A percentile compares a stretch with the other conserved stretches of the same genome.
These are phyloP conservation scores for Pterophyllum scalare DNA, from an alignment of 2,113 vertebrate species.

Conservation along the genomic window DNA sequence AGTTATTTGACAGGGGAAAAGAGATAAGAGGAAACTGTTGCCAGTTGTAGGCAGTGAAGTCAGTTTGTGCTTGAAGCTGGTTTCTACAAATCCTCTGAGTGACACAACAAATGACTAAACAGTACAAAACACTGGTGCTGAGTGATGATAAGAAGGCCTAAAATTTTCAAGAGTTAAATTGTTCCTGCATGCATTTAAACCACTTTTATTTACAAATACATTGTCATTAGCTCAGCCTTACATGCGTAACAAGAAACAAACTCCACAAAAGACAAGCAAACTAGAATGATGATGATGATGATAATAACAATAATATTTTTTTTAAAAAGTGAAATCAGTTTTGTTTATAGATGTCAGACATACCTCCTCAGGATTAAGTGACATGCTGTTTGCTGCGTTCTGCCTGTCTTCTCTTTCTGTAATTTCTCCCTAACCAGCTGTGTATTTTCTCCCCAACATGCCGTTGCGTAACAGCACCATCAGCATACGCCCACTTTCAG, in stretches of 20 bases:
- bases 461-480: background rate
- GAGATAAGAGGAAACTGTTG: background rate
- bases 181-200: background rate
- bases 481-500: background rate
- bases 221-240: background rate
- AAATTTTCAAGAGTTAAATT: background rate
- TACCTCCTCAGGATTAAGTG: conserved; percentile 20
- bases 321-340: background rate
- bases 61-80: background rate
- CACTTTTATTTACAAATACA: background rate
- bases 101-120: background rate
- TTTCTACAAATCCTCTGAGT: background rate
- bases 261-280: background rate
- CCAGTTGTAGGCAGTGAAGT: background rate
- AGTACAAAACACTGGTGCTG: background rate
- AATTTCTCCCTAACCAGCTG: background rate
- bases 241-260: background rate
- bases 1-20: background rate
- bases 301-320: too few relatives aligned
- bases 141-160: background rate
- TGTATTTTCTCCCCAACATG: background rate
- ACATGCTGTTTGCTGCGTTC: background rate
- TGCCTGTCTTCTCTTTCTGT: background rate
- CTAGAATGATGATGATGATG: too few relatives aligned
- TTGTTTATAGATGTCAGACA: background rate